These are phyloP conservation scores for Akabosia matsudoensis DNA, from an alignment of 1,140 invertebrate genomes.

Conservation along the genomic window DNA sequence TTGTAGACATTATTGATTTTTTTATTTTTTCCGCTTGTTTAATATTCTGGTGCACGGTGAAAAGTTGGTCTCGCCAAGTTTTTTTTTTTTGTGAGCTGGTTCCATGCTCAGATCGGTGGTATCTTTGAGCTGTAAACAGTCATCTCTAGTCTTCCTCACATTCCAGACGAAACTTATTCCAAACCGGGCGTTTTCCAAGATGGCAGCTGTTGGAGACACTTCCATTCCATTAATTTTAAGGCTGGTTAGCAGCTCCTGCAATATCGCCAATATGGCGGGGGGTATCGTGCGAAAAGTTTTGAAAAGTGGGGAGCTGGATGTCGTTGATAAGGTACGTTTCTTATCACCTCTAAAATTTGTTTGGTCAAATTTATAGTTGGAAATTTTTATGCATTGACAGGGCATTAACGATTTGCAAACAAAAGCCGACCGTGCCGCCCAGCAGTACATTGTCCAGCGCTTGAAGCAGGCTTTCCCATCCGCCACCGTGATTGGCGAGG, in stretches of 20 bases:
- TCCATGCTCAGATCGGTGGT: no score
- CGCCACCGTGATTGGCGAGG: slow-evolving; percentile 88
- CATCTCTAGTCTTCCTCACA: no score
- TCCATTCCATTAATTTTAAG: slow-evolving; percentile 61
- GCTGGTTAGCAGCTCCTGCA: slow-evolving; percentile 71
- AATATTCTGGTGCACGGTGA: no score
- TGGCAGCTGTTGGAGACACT: background rate
- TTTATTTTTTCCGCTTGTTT: no score
- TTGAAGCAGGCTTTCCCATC: slow-evolving; percentile 78
- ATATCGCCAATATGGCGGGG: slow-evolving; percentile 74
- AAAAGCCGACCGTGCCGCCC: slow-evolving; percentile 91
- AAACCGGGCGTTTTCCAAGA: background rate
- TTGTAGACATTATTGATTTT: no score
- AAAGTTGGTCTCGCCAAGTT: no score
- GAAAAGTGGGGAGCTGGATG: slow-evolving; percentile 79
- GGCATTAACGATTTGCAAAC: slow-evolving; percentile 95
- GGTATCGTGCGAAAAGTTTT: slow-evolving; percentile 87
- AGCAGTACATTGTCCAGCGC: slow-evolving; percentile 85
- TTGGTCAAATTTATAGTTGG: slow-evolving; percentile 17
- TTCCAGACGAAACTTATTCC: background rate
- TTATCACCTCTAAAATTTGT: background rate
- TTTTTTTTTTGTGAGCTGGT: no score
- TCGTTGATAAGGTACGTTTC: slow-evolving; percentile 78
- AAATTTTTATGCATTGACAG: slow-evolving; percentile 51
- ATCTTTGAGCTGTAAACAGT: no score